Percentiles rank a stretch among this genome's conserved stretches.
phyloP scores from a whole-genome alignment of 1,140 invertebrate genomes.

The Coptotermes formosanus region DNA sequence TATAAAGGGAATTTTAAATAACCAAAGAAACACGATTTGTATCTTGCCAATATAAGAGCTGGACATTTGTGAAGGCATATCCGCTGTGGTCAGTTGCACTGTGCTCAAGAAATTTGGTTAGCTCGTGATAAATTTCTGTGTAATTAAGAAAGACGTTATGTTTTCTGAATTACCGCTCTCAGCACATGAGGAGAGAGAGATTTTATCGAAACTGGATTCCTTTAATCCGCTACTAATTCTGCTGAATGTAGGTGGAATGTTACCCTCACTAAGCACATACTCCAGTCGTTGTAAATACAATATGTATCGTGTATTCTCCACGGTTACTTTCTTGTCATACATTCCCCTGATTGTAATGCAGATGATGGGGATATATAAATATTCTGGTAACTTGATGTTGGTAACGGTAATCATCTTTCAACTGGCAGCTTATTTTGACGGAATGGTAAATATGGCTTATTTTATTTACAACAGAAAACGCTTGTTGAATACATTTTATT shows the following conservation, averaged over 20 bases:
- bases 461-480: not conserved
- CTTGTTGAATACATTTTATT: not conserved
- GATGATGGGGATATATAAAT: not conserved
- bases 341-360: not conserved
- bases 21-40: no score
- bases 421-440: not conserved
- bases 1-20: no score
- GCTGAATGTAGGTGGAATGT: not conserved
- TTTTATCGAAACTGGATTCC: not conserved
- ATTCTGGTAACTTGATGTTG: not conserved
- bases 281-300: not conserved
- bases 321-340: not conserved
- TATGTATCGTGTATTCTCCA: not conserved
- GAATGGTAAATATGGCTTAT: not conserved
- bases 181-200: not conserved
- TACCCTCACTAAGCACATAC: not conserved
- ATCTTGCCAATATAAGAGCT: no score
- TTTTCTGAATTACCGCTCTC: no score
- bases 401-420: not conserved
- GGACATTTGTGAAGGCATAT: no score
- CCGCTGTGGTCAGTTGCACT: no score
- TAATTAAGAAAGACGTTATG: no score
- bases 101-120: no score
- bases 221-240: slow-evolving; percentile 5
- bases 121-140: no score